Evolutionary conservation across 2,113 vertebrate species (phyloP), one percentile per base, ranked within the genome.

Genomic region (Dromaius novaehollandiae): DNA sequence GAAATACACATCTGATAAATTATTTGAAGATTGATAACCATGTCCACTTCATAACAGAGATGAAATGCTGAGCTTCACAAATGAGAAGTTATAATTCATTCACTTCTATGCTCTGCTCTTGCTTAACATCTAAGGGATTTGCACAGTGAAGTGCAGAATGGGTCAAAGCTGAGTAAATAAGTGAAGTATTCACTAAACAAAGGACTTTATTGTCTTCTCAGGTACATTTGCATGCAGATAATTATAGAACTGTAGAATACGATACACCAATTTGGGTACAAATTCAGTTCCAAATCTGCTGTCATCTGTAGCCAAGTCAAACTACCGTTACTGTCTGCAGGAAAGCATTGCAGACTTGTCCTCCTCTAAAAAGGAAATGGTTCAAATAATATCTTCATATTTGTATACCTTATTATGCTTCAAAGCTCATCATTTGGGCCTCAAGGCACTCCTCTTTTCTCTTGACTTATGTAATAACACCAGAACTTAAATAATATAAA

Each of bases 11-110:
- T 96, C 78, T 95, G 96, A 95, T 95, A 95, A 97, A 98, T 98
- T 96, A 97, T 95, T 96, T 95, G 91, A 88, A 96, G 95, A 97
- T 96, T 97, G 98, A 98, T 98, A 97, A 96, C 89, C 88, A 95
- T 22, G 4, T 94, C 87, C 95, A 88, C 91, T 96, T 95, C 73
- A 91, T 97, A 97, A 97, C 17, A 97, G 95, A 97, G 96, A 98
- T 95, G 80, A 96, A 98, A 93, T 51, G 36, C 70, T 84, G 18
- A 82, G 38, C 34, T 95, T 84, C 95, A 95, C 69, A 97, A 97
- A 92, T 91, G 87, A 97, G 96, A 92, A 86, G 34, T 77, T 96
- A 78, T 95, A 97, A 97, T 97, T 98, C 34, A 96, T 98, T 92
- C 97, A 89, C 24, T 91, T 93, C 95, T 95, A 44, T 94, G 87